Base-by-base conservation (phyloP, 2,797 vertebrate genomes). In the Tauraco hartlaubi region DNA sequence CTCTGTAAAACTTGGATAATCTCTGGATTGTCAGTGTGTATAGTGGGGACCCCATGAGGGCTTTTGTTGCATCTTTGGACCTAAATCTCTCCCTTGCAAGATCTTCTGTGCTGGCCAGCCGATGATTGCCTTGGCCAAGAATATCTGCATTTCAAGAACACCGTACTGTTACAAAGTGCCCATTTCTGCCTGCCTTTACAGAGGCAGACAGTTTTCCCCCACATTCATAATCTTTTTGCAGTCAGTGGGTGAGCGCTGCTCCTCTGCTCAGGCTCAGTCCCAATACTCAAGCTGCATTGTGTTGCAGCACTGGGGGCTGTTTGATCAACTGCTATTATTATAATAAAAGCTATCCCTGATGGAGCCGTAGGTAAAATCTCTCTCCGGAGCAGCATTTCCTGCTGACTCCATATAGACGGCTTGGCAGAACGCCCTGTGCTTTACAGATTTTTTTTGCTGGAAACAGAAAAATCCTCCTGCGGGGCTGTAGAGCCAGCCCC, bases 361-460 rank as follows among this genome's bases (percentile, higher is more conserved):
- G 88, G 79, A 90, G 46, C 41, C 6, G 6, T 67, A 79, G n/a
- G 52, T 96, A 83, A 92, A 69, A n/a, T 55, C 41, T 63, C 73
- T 81, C 69, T 61, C 13, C 35, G 79, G 73, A 94, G 55, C 85
- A 91, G 46, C 44, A 52, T 94, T 94, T 90, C 72, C 67, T 88
- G 88, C 85, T 87, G 85, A 86, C 7, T 90, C 52, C 26, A 21
- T 79, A 56, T 18, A 92, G 74, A 75, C 31, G 29, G 67, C 63
- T 89, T 94, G 94, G 92, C 94, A 95, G 85, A 94, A 91, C 14
- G 20, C 88, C 71, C 29, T 46, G 23, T 88, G 83, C 71, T 94
- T 85, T 90, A 87, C 59, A 79, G 77, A 52, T 75, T 59, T 17
- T 79, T 94, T 90, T 88, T 92, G 49, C 77, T 87, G 83, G 61